A percentile compares a stretch with the other conserved stretches of the same genome.
Evolutionary conservation across 2,888 invertebrate species (phyloP).

Genomic region (Drosophila nr. fundita): DNA sequence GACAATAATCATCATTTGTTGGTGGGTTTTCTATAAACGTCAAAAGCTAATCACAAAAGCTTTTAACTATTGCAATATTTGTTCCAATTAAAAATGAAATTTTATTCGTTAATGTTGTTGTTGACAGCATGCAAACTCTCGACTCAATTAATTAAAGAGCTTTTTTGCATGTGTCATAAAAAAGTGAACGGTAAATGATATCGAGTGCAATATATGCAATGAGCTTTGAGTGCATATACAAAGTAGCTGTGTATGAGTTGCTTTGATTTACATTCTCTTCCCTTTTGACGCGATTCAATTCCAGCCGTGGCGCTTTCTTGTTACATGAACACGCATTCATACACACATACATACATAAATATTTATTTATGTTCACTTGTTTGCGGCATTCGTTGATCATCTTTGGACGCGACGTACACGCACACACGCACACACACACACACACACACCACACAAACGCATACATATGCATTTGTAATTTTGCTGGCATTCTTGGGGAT

Average conservation of each 20-base stretch:
- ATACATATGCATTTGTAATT: slow-evolving; percentile 34
- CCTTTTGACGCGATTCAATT: slow-evolving; percentile 57
- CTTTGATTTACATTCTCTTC: slow-evolving; percentile 50
- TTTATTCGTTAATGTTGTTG: background rate
- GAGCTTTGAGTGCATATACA: slow-evolving; percentile 9
- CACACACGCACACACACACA: slow-evolving; percentile 8
- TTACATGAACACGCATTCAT: slow-evolving; percentile 11
- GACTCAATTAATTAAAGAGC: slow-evolving; percentile 13
- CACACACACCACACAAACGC: slow-evolving; percentile 2
- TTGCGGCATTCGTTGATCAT: slow-evolving; percentile 58
- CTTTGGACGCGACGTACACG: slow-evolving; percentile 41
- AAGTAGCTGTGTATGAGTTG: slow-evolving; percentile 15
- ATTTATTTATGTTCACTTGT: slow-evolving; percentile 54
- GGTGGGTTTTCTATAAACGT: slow-evolving; percentile 35
- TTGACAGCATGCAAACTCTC: slow-evolving; percentile 2
- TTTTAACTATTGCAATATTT: slow-evolving; percentile 11
- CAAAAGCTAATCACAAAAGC: slow-evolving; percentile 23
- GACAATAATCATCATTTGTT: slow-evolving; percentile 29
- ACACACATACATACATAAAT: slow-evolving; percentile 20
- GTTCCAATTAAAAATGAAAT: background rate
- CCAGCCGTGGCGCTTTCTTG: slow-evolving; percentile 51
- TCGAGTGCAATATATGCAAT: slow-evolving; percentile 21
- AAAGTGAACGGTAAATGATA: slow-evolving; percentile 2
- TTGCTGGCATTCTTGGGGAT: slow-evolving; percentile 60
- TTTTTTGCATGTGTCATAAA: slow-evolving; percentile 8